Evolutionary conservation across 2,888 invertebrate species (phyloP).

Genomic region (Acleris emargana): DNA sequence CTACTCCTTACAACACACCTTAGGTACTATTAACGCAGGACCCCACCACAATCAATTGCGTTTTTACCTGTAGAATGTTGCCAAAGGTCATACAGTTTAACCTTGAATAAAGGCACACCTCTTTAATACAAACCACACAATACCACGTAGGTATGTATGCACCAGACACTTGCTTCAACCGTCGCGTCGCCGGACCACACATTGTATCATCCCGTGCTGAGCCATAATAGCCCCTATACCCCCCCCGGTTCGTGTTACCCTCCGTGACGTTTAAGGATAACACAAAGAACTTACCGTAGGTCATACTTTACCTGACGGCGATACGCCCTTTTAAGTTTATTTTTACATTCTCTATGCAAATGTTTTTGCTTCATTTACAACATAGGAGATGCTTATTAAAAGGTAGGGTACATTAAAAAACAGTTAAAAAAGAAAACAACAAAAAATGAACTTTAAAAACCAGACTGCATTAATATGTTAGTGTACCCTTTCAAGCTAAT

Average conservation of each 20-base stretch:
- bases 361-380: constrained; percentile 4
- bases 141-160: constrained; percentile 22
- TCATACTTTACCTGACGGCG: constrained; percentile 12
- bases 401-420: too few species aligned
- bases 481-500: too few species aligned
- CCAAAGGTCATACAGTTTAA: constrained; percentile 54
- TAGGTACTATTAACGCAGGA: constrained; percentile 1
- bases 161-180: constrained; percentile 10
- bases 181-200: constrained; percentile 24
- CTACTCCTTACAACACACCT: neutral
- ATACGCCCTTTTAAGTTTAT: constrained; percentile 18
- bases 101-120: constrained; percentile 59
- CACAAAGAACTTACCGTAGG: constrained; percentile 12
- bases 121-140: constrained; percentile 40
- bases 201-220: constrained; percentile 5
- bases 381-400: too few species aligned
- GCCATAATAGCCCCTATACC: neutral
- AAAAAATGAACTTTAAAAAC: too few species aligned
- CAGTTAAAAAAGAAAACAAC: too few species aligned
- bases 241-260: neutral
- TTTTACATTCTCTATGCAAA: constrained; percentile 8
- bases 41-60: constrained; percentile 4
- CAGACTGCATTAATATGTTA: too few species aligned
- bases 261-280: neutral
- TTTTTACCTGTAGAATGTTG: constrained; percentile 30